phyloP scores from a whole-genome alignment of 2,797 vertebrate species.

The Coracias cyanogaster region DNA sequence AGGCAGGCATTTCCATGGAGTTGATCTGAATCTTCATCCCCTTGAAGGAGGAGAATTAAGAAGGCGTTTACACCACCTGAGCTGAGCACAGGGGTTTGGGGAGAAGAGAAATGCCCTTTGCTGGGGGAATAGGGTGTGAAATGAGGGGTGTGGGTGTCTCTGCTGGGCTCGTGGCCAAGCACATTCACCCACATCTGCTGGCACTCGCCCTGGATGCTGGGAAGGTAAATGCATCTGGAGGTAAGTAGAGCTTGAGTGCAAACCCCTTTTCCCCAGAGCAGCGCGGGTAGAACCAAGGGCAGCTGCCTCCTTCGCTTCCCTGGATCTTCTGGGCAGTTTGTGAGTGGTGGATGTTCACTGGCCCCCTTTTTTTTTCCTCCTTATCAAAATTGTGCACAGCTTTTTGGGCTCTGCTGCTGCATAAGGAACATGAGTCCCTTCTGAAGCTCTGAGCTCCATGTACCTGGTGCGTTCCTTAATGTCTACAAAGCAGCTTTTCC shows the following conservation, averaged over 20 bases:
- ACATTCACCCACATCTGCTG: rapidly evolving
- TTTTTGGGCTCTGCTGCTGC: neutral
- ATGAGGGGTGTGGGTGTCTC: neutral
- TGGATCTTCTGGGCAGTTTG: neutral
- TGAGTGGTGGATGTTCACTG: neutral
- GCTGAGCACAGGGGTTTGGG: neutral
- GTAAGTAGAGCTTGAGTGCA: neutral
- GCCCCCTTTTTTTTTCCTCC: rapidly evolving
- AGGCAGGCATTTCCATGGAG: neutral
- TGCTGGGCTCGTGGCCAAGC: neutral
- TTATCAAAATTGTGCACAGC: neutral
- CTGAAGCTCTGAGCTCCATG: neutral
- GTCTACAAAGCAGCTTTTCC: neutral
- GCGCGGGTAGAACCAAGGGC: rapidly evolving
- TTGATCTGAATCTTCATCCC: neutral
- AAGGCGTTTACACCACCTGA: neutral
- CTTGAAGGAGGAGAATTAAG: neutral
- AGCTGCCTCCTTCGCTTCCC: neutral
- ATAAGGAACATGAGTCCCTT: rapidly evolving
- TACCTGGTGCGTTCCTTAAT: neutral
- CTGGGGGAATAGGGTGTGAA: neutral
- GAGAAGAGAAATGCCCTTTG: neutral
- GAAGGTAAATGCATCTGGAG: neutral
- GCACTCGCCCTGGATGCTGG: too few species aligned
- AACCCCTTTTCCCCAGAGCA: neutral